phyloP scores from a whole-genome alignment of 2,113 vertebrate species.

The Tachycineta bicolor region DNA sequence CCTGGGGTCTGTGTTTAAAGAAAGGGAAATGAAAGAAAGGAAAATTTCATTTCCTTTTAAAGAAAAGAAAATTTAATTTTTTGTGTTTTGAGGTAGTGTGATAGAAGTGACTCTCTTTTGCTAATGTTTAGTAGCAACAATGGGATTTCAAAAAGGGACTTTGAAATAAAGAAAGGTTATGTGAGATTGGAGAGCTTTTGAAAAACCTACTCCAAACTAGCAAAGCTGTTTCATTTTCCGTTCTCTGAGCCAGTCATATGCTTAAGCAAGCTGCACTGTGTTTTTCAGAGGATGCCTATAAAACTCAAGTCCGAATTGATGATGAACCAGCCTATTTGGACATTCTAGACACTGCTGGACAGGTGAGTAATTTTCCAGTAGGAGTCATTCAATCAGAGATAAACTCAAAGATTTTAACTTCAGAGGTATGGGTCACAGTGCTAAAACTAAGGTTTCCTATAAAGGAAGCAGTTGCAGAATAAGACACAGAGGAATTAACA shows the following conservation, averaged over 20 bases:
- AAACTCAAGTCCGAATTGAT: conserved; percentile 78
- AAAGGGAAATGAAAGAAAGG: not conserved
- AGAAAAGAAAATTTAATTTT: not conserved
- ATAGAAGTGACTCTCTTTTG: not conserved
- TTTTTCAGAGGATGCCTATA: conserved; percentile 80
- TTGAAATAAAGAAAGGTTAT: not conserved
- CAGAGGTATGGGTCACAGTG: not conserved
- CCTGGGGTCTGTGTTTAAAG: not conserved
- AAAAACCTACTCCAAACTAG: not conserved
- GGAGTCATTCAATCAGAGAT: not conserved
- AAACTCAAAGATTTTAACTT: not conserved
- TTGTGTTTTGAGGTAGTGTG: not conserved
- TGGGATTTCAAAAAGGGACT: not conserved
- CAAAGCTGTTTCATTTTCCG: not conserved
- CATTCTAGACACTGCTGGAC: conserved; percentile 79
- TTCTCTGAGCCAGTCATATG: not conserved
- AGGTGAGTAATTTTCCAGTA: conserved; percentile 53
- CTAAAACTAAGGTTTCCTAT: not conserved
- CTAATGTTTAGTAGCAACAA: rapidly evolving
- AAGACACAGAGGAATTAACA: not conserved
- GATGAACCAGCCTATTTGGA: conserved; percentile 77
- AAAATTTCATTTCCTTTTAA: not conserved
- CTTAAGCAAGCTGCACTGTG: not conserved
- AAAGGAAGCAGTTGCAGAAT: not conserved
- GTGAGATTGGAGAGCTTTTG: not conserved